phyloP scores from a whole-genome alignment of 2,113 vertebrate species.

The Centropristis striata region DNA sequence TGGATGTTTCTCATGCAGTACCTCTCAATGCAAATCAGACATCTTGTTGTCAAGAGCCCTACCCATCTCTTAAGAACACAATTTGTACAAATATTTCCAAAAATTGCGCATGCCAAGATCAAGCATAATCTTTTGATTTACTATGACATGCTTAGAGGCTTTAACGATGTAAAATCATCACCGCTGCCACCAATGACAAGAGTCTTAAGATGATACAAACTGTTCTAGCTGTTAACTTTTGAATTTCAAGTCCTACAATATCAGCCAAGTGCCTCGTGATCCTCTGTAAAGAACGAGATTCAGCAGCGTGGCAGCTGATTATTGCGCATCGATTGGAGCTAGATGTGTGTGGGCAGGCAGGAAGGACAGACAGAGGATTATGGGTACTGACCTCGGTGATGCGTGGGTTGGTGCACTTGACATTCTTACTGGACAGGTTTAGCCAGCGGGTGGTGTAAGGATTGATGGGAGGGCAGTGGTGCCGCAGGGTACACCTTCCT shows the following conservation, averaged over 20 bases:
- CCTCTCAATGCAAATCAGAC: constrained; percentile 15
- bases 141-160: constrained; percentile 4
- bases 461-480: constrained; percentile 87
- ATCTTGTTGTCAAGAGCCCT: constrained; percentile 27
- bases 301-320: neutral
- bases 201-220: neutral
- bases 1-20: constrained; percentile 16
- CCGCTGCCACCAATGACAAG: neutral
- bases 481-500: constrained; percentile 89
- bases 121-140: constrained; percentile 6
- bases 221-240: no score
- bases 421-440: constrained; percentile 91
- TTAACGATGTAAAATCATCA: neutral
- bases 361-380: constrained; percentile 12
- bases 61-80: constrained; percentile 1
- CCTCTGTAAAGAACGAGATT: neutral
- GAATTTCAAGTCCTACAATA: neutral
- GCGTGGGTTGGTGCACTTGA: constrained; percentile 98
- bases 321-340: constrained; percentile 38
- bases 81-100: neutral
- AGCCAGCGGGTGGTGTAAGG: constrained; percentile 92
- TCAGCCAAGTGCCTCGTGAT: neutral
- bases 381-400: constrained; percentile 93
- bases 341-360: constrained; percentile 28
- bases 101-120: neutral